Conservation (phyloP, 2,797 vertebrate species). For the Sebastes steindachneri region DNA sequence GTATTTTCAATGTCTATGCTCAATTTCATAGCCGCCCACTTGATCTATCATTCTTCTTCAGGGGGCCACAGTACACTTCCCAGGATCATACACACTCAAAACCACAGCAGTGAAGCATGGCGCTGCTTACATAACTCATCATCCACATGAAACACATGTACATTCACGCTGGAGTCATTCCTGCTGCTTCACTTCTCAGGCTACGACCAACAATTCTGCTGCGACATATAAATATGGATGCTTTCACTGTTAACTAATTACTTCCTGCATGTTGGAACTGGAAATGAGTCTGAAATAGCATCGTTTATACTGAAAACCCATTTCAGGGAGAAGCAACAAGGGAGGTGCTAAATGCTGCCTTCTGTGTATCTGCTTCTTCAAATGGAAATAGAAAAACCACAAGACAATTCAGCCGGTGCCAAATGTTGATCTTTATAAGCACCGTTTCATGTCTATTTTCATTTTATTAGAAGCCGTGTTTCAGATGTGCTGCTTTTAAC, state of each 20-base stretch:
- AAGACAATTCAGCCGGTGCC: conserved; percentile 12
- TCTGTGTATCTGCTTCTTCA: conserved; percentile 40
- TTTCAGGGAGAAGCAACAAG: conserved; percentile 53
- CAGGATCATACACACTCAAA: conserved; percentile 56
- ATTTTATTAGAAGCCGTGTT: not conserved
- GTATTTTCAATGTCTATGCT: conserved; percentile 60
- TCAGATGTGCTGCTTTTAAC: not conserved
- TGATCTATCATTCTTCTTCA: conserved; percentile 51
- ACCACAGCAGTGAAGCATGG: conserved; percentile 25
- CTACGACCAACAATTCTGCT: conserved; percentile 26
- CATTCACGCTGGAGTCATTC: conserved; percentile 49
- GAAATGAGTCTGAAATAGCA: conserved; percentile 66
- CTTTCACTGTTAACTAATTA: conserved; percentile 58
- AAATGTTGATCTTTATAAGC: conserved; percentile 32
- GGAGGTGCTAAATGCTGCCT: conserved; percentile 46
- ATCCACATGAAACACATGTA: conserved; percentile 62
- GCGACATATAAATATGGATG: conserved; percentile 57
- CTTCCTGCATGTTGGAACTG: conserved; percentile 51
- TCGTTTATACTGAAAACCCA: conserved; percentile 57
- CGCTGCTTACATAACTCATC: conserved; percentile 68
- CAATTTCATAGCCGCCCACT: conserved; percentile 58
- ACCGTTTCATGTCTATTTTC: conserved; percentile 2
- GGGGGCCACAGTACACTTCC: conserved; percentile 55
- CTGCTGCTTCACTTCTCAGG: conserved; percentile 44
- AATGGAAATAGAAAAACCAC: conserved; percentile 40